These are phyloP conservation scores for Neoascia interrupta DNA, from an alignment of 2,888 invertebrate species.

Conservation along the genomic window DNA sequence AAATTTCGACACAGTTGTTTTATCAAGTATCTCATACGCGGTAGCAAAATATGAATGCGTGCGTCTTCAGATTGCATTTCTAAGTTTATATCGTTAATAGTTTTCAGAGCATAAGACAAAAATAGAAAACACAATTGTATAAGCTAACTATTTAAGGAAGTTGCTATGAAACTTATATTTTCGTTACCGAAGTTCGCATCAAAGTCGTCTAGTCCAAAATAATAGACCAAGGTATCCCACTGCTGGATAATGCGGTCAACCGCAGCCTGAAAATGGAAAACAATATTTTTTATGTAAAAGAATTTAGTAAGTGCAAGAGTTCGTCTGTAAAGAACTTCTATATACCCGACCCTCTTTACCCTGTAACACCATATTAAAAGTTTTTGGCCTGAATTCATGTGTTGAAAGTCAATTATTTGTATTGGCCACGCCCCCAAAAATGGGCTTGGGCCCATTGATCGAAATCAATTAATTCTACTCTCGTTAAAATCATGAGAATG, in stretches of 20 bases:
- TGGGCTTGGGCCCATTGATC: no score
- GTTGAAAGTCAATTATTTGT: no score
- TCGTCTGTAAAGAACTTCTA: no score
- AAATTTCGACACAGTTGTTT: slow-evolving; percentile 22
- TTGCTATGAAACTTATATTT: background rate
- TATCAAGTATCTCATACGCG: no score
- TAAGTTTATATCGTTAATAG: no score
- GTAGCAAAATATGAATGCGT: slow-evolving; percentile 25
- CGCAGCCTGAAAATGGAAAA: slow-evolving; percentile 4
- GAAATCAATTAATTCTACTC: no score
- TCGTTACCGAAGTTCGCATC: background rate
- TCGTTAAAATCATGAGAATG: no score
- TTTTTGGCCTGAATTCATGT: no score
- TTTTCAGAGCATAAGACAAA: slow-evolving; percentile 35
- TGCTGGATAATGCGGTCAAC: slow-evolving; percentile 10
- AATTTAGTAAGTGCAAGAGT: no score
- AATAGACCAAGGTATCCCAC: background rate
- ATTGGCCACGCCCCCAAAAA: no score
- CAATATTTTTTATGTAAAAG: background rate
- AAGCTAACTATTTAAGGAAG: background rate
- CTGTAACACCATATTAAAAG: no score
- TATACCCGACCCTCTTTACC: no score
- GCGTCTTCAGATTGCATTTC: slow-evolving; percentile 46
- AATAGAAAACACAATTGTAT: slow-evolving; percentile 32
- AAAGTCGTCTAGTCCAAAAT: background rate